Evolutionary conservation across 2,113 vertebrate species (phyloP).

Genomic region (Pteropus alecto): DNA sequence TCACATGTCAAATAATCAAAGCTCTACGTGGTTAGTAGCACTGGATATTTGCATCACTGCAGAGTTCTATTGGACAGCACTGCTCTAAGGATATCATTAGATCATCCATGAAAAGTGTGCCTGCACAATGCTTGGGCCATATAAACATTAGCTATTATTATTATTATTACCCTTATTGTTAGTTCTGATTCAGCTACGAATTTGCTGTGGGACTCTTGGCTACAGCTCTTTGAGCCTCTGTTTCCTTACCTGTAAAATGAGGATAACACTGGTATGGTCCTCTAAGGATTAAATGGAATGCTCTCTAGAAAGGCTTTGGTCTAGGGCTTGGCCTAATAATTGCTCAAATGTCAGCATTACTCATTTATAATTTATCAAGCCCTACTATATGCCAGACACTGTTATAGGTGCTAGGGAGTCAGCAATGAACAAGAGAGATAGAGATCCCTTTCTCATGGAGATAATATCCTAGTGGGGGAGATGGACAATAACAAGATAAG

Average conservation of each 20-base stretch:
- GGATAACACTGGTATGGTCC: not conserved
- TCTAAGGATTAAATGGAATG: not conserved
- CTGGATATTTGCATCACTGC: accelerated
- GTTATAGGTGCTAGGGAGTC: not conserved
- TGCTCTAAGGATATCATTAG: too few relatives aligned
- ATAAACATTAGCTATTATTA: not conserved
- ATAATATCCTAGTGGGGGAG: not conserved
- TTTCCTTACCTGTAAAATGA: not conserved
- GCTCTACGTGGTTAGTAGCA: not conserved
- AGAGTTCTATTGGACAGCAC: not conserved
- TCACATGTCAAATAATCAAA: not conserved
- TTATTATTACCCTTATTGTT: not conserved
- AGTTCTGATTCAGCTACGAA: not conserved
- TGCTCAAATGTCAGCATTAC: not conserved
- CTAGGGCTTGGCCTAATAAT: too few relatives aligned
- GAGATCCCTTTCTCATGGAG: not conserved
- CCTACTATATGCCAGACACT: not conserved
- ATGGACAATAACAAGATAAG: not conserved
- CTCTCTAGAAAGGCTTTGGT: not conserved
- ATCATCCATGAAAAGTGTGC: too few relatives aligned
- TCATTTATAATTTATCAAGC: not conserved
- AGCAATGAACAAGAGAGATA: not conserved
- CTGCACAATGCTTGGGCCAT: not conserved
- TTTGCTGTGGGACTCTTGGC: not conserved
- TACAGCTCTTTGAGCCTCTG: not conserved